Evolutionary conservation across 2,888 invertebrate genomes (phyloP).

Genomic region (Gymnocheta viridis): DNA sequence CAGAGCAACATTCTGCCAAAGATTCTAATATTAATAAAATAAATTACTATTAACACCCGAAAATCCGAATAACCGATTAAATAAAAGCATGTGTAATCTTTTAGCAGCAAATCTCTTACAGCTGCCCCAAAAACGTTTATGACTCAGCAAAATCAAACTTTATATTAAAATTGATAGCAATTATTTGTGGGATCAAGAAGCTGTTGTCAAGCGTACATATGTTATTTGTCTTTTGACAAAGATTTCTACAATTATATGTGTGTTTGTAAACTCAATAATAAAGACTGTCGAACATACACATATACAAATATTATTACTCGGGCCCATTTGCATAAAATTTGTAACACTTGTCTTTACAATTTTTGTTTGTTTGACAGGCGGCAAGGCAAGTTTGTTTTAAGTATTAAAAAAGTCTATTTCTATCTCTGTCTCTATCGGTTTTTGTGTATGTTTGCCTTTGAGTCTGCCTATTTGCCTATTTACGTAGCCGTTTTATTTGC

Average conservation of each 20-base stretch:
- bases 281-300: neutral
- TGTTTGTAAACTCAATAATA: neutral
- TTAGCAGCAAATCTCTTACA: neutral
- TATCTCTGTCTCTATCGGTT: conserved; percentile 8
- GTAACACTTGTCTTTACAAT: neutral
- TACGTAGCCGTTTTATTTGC: neutral
- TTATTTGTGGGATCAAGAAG: neutral
- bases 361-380: neutral
- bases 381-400: neutral
- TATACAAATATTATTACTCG: neutral
- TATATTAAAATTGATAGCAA: neutral
- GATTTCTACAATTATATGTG: neutral
- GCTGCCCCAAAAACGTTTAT: neutral
- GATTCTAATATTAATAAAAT: neutral
- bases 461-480: conserved; percentile 4
- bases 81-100: neutral
- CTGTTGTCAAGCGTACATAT: neutral
- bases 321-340: neutral
- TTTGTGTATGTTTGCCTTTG: neutral
- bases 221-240: neutral
- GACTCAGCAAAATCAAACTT: neutral
- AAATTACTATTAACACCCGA: neutral
- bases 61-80: neutral
- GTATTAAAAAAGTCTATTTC: conserved; percentile 1
- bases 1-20: neutral